Evolutionary conservation across 2,888 invertebrate species (phyloP).

Genomic region (Suillia variegata): DNA sequence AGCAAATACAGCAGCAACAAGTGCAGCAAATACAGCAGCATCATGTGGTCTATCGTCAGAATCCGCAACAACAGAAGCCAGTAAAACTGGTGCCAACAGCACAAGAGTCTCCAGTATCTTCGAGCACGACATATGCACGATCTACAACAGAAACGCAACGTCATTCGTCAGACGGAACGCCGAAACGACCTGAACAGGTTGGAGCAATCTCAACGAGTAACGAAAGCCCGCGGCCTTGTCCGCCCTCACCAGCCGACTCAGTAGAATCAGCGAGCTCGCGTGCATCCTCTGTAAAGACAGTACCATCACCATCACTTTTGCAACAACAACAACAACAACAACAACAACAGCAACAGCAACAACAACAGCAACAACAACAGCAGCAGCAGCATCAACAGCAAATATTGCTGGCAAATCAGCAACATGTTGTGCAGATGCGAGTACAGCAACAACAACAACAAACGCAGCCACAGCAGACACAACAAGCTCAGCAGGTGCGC

Average conservation of each 20-base stretch:
- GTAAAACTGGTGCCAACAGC: conserved; percentile 61
- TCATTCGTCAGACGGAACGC: conserved; percentile 46
- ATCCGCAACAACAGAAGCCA: conserved; percentile 40
- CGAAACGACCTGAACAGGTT: conserved; percentile 77
- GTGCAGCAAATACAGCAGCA: conserved; percentile 49
- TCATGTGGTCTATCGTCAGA: conserved; percentile 40
- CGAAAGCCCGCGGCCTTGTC: conserved; percentile 72
- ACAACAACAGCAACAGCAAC: conserved; percentile 22
- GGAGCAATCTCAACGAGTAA: conserved; percentile 85
- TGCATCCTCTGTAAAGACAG: conserved; percentile 32
- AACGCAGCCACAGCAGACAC: conserved; percentile 13
- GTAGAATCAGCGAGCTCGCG: conserved; percentile 40
- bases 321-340: conserved; percentile 26
- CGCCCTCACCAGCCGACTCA: conserved; percentile 65
- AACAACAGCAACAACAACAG: conserved; percentile 34
- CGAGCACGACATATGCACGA: conserved; percentile 41
- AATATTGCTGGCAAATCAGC: conserved; percentile 1
- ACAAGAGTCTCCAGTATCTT: conserved; percentile 56
- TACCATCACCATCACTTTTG: conserved; percentile 28
- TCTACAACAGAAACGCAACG: conserved; percentile 36
- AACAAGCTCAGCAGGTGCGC: conserved; percentile 34
- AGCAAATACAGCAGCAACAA: conserved; percentile 48
- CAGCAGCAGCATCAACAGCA: conserved; percentile 22
- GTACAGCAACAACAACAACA: conserved; percentile 59
- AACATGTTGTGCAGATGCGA: conserved; percentile 23